These are phyloP conservation scores for Polyploca ridens DNA, from an alignment of 2,888 invertebrate species.

Conservation along the genomic window DNA sequence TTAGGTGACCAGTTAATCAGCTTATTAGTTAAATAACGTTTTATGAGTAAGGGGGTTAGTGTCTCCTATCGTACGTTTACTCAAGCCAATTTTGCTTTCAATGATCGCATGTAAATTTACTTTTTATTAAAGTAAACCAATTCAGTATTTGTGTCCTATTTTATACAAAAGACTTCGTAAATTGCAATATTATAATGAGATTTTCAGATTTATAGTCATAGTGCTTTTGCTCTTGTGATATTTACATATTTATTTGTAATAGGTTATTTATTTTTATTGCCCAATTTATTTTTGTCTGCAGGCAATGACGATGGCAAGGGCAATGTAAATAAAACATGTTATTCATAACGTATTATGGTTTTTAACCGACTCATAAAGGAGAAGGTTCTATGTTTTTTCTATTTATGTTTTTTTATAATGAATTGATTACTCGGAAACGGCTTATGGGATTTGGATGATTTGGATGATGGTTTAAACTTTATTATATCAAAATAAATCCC, in stretches of 20 bases:
- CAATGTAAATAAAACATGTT: neutral
- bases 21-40: no score
- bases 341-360: neutral
- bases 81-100: no score
- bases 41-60: no score
- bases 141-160: neutral
- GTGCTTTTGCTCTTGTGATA: neutral
- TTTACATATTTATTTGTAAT: constrained; percentile 2
- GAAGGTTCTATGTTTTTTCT: no score
- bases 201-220: constrained; percentile 7
- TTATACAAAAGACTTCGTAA: neutral
- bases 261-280: neutral
- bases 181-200: neutral
- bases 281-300: constrained; percentile 1
- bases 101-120: no score
- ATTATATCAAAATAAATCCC: no score
- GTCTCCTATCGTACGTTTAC: no score
- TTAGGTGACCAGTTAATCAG: no score
- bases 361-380: neutral
- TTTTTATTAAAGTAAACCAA: neutral
- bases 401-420: no score
- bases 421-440: no score
- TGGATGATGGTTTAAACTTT: no score
- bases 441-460: no score
- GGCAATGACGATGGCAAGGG: neutral